Evolutionary conservation across 2,888 invertebrate species (phyloP), one percentile per base, ranked within the genome.

Genomic region (Drosophila robusta): DNA sequence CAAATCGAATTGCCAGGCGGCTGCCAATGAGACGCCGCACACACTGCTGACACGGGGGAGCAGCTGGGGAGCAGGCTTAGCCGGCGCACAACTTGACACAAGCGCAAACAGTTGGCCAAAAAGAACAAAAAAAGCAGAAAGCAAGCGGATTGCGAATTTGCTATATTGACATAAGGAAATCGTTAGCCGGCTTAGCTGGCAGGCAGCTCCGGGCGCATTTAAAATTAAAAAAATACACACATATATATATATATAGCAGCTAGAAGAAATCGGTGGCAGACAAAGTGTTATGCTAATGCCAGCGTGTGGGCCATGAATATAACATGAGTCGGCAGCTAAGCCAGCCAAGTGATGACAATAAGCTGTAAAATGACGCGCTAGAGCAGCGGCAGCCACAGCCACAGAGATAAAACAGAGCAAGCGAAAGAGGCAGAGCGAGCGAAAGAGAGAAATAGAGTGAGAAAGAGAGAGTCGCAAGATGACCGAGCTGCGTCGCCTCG

Each of bases 131-230:
- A 11, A 7, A 29, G 5, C 9, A 32, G 2, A 12, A 12, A 11
- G 12, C 11, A 87, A 86, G 83, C 88, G 83, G 88, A 83, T 86
- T 88, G 79, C 50, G 80, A 86, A 80, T 87, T 82, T 75, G 76
- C 71, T 64, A 68, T 87, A 85, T 88, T 88, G 88, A 88, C 89
- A 87, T 70, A 88, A 77, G 88, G 73, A 85, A 88, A 88, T 81
- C 85, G 89, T 88, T 85, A 89, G 85, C 88, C 85, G 80, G 88
- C 78, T 88, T 79, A 89, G 68, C 71, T 47, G 41, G 55, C 56
- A 67, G 42, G 7, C 18, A 52, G 36, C 50, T 58, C 54, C 42
- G 71, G 60, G 67, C 70, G 44, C 68, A 83, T 83, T 83, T 86
- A 78, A 83, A 83, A 83, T 86, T 86, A 83, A 76, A 83, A 80